Conservation (phyloP, 1,140 invertebrate genomes). For the Drosophila persimilis region DNA sequence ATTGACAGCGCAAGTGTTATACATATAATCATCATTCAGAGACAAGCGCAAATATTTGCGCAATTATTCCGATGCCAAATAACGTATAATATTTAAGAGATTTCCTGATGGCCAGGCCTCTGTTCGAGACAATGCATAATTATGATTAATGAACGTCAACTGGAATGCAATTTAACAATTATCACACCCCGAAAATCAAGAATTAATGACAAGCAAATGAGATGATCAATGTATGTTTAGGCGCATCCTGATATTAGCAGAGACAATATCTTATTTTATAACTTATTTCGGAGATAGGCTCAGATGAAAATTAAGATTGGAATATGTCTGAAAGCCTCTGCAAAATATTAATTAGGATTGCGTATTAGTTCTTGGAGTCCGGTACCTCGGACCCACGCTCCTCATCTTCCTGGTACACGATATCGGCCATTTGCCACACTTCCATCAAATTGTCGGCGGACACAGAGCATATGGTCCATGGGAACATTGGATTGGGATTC, state of each 20-base stretch:
- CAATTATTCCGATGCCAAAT: conserved; percentile 19
- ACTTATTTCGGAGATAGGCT: too few relatives aligned
- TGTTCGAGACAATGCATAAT: conserved; percentile 23
- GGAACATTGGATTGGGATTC: conserved; percentile 97
- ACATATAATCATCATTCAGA: not conserved
- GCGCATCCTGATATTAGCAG: too few relatives aligned
- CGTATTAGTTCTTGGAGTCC: conserved; percentile 64
- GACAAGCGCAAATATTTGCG: conserved; percentile 32
- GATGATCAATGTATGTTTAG: not conserved
- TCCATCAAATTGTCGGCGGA: conserved; percentile 99
- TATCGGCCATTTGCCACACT: conserved; percentile 99
- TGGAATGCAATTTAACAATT: conserved; percentile 27
- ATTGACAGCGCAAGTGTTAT: conserved; percentile 52
- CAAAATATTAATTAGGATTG: too few relatives aligned
- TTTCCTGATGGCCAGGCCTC: conserved; percentile 17
- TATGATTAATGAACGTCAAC: conserved; percentile 27
- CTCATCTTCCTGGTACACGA: conserved; percentile 99
- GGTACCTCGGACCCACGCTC: conserved; percentile 77
- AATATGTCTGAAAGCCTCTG: too few relatives aligned
- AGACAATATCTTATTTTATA: too few relatives aligned
- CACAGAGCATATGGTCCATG: conserved; percentile 99
- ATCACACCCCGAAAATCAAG: conserved; percentile 9
- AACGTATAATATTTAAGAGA: conserved; percentile 25
- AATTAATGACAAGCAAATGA: conserved; percentile 2
- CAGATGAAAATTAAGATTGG: too few relatives aligned